Evolutionary conservation across 2,888 invertebrate genomes (phyloP), one percentile per base, ranked within the genome.

Genomic region (Malthinus flaveolus): DNA sequence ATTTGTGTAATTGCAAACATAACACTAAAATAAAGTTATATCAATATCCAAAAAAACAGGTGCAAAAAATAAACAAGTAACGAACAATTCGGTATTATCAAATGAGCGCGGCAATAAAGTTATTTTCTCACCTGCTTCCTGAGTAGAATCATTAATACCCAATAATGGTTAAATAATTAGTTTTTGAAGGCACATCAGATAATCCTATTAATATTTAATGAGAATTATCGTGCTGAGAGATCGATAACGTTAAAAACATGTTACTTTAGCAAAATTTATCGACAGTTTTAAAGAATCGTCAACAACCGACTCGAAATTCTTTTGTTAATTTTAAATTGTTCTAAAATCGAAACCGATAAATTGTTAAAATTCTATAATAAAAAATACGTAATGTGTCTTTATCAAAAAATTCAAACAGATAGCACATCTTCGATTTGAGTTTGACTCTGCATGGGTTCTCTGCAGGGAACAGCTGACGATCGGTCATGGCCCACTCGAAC

Each of bases 401-500:
- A 63, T 63, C 63, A 57, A 57, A 61, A 61, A 54, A 49, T 50
- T 58, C 58, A 50, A 73, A 71, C 74, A 74, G 75, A 75, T 74
- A 75, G 73, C 74, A 73, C 74, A 75, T 75, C 73, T 75, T 74
- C 75, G 76, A 76, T 75, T 75, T 74, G 73, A 74, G 74, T 69
- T 68, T 3, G 68, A 73, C 75, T 64, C 76, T 66, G 75, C 76
- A 73, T 75, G 75, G 67, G 74, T 62, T 71, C 75, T 57, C 74
- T 64, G 73, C 73, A 68, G 74, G 73, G 66, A 72, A 74, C 76
- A 75, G 76, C 76, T 76, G 76, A 76, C 76, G 75, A 75, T 76
- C 76, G 75, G 73, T 76, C 76, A 76, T 75, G 73, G 74, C 75
- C 76, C 76, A 76, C 76, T 76, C 75, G 75, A 75, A 74, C 72